Base-by-base conservation (phyloP, 2,888 invertebrate genomes). In the Apamea anceps region DNA sequence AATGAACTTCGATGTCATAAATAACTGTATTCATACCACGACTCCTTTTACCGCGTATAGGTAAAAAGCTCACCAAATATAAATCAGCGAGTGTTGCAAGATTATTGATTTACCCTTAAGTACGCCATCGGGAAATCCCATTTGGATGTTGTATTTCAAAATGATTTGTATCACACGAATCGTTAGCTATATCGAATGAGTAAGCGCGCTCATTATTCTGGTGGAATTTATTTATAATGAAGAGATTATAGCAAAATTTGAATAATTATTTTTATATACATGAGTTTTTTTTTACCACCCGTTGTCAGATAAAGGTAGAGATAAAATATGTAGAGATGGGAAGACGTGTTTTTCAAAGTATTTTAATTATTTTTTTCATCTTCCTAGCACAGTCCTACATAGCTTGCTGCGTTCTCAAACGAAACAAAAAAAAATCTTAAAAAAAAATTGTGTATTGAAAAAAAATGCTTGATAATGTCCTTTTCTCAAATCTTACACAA, bases 11-110 rank as follows among this genome's bases (percentile, higher is more conserved):
- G 73, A 63, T 74, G 77, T 88, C 90, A 93, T 93, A 92, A 93
- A 93, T 92, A 92, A 93, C 89, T 76, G 89, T 92, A 93, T 93
- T 93, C 93, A 92, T 91, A 92, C 87, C 90, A 90, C 91, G 90
- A 84, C 89, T 88, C 87, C 88, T 90, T 91, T 90, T 90, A 89
- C 85, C 81, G 77, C 86, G 77, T 87, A 80, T 88, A 89, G 88
- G 91, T 91, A 92, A 91, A 93, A 91, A 88, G 90, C 87, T 86
- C 88, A 86, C 86, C 88, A 90, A 91, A 91, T 90, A 93, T 94
- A 94, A 94, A 94, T 93, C 94, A 91, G 80, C 75, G 85, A 83
- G 84, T 89, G 90, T 87, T 89, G 87, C 85, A 88, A 89, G 86
- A 88, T 87, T 85, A 89, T 90, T 89, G 89, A 90, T 89, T 89